Percentiles rank a stretch among this genome's conserved stretches.
These are phyloP conservation scores for Austrofundulus limnaeus DNA, from an alignment of 2,113 vertebrate species.

Conservation along the genomic window DNA sequence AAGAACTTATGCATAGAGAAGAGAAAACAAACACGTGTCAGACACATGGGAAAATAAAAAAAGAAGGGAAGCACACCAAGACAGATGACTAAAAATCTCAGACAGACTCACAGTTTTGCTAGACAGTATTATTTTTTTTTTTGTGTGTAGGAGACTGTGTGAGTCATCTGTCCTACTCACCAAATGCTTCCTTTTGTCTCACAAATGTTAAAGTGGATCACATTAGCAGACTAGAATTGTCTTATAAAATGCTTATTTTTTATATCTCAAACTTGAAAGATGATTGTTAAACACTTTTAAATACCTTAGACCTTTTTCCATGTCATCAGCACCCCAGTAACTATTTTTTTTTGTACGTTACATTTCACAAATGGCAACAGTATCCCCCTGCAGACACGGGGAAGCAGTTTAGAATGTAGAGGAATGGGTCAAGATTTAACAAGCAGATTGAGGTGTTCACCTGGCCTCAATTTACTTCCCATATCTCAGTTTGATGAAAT, in stretches of 20 bases:
- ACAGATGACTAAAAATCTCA: conserved; percentile 18
- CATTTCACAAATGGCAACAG: neutral
- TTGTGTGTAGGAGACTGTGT: conserved; percentile 43
- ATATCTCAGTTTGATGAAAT: no score
- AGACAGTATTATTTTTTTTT: conserved; percentile 44
- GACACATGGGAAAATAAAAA: neutral
- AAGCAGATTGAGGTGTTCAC: neutral
- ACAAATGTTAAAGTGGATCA: conserved; percentile 34
- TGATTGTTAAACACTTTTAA: neutral
- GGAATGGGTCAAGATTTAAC: neutral
- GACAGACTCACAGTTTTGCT: conserved; percentile 24
- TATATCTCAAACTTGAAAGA: neutral
- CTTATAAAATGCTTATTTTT: no score
- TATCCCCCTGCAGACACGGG: neutral
- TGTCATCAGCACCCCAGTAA: neutral
- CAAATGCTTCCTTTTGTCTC: conserved; percentile 48
- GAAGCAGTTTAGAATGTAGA: neutral
- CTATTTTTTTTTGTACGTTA: neutral
- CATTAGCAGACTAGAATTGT: conserved; percentile 2
- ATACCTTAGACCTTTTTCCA: neutral
- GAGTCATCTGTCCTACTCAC: conserved; percentile 48
- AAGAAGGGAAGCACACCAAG: conserved; percentile 6
- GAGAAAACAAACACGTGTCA: neutral
- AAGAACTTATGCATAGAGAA: conserved; percentile 20
- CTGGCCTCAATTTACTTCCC: no score